Percentiles rank a stretch among this genome's conserved stretches.
Conservation (phyloP, 2,113 vertebrate genomes). For the Mormyrus lacerda region DNA sequence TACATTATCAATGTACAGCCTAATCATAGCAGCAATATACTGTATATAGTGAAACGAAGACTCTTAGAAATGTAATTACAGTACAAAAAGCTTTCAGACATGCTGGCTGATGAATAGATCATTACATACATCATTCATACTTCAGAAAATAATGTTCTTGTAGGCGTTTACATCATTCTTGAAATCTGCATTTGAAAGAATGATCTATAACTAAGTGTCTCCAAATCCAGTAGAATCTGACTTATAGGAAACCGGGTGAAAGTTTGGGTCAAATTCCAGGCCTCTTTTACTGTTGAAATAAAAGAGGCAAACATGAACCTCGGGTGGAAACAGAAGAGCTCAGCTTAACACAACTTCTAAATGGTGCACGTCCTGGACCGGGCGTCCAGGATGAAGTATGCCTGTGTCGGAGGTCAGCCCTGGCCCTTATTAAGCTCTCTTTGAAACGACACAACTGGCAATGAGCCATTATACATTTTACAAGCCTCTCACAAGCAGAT, state of each 20-base stretch:
- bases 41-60: neutral
- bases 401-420: neutral
- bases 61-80: neutral
- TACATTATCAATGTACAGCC: neutral
- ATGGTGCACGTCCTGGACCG: neutral
- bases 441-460: slow-evolving; percentile 1
- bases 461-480: slow-evolving; percentile 12
- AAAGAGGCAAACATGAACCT: neutral
- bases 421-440: neutral
- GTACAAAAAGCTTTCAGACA: neutral
- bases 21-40: neutral
- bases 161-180: neutral
- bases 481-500: slow-evolving; percentile 43
- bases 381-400: neutral
- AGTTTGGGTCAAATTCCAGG: neutral
- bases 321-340: neutral
- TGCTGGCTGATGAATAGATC: neutral
- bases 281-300: neutral
- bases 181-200: neutral
- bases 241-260: neutral
- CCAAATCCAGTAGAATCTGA: neutral
- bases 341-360: neutral
- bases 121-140: neutral
- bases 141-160: neutral
- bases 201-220: neutral